Evolutionary conservation across 2,113 vertebrate species (phyloP).

Genomic region (Sciurus niger): DNA sequence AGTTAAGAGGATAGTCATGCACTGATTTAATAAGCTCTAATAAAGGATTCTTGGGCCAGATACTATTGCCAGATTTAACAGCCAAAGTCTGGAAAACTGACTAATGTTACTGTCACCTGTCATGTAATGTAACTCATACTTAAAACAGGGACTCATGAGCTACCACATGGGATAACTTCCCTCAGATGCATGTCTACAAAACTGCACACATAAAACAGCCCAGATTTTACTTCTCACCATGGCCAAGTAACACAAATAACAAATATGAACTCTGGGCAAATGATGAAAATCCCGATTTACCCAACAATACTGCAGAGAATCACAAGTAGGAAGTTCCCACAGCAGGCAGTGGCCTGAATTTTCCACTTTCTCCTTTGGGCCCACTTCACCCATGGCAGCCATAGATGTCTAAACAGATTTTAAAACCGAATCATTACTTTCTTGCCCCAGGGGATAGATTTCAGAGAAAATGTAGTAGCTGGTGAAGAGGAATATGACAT

Average conservation of each 20-base stretch:
- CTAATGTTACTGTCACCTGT: background rate
- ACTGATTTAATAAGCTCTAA: too few relatives aligned
- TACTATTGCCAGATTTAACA: too few relatives aligned
- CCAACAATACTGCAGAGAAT: background rate
- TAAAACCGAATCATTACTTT: too few relatives aligned
- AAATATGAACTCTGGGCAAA: background rate
- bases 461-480: background rate
- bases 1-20: too few relatives aligned
- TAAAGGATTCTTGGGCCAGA: too few relatives aligned
- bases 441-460: too few relatives aligned
- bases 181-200: background rate
- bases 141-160: background rate
- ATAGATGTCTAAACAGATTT: background rate
- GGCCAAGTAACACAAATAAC: background rate
- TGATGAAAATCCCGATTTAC: background rate
- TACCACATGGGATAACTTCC: background rate
- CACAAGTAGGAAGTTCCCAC: too few relatives aligned
- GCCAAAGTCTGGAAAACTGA: background rate
- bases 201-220: background rate
- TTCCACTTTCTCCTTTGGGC: too few relatives aligned
- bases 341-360: too few relatives aligned
- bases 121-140: background rate
- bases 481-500: background rate
- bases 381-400: too few relatives aligned
- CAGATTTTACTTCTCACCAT: constrained; percentile 7